Evolutionary conservation across 2,888 invertebrate genomes (phyloP), one percentile per base, ranked within the genome.

Genomic region (Crossocerus cetratus): DNA sequence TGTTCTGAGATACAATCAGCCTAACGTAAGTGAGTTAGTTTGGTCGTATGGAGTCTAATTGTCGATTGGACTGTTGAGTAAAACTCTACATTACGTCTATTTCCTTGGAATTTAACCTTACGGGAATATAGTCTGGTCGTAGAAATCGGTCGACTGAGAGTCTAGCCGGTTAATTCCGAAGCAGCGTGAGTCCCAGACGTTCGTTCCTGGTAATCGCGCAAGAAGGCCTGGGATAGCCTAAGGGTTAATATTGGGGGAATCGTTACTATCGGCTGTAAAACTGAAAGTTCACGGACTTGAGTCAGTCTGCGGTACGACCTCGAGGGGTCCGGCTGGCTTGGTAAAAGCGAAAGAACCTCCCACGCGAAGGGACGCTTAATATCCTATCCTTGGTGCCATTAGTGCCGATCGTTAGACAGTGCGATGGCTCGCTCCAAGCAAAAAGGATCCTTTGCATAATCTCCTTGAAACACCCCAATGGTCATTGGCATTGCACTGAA

Each of bases 371-470:
- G 56, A 65, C 69, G 79, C 55, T 75, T 78, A 76, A 78, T 78
- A 78, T 62, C 62, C 76, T 76, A 63, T 55, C 68, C 68, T 61
- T 63, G 63, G 66, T 44, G 72, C 70, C 70, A 76, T 81, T 81
- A 81, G 81, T 62, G 78, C 81, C 72, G 81, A 80, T 80, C 72
- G 78, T 80, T 80, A 80, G 74, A 44, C 65, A 57, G 64, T 42
- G 68, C 53, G 56, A 69, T 78, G 65, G 73, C 65, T 70, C 65
- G 67, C 42, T 45, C 62, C 69, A 66, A 77, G 69, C 74, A 66
- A 66, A 65, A 73, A 76, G 64, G 77, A 73, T 68, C 76, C 66
- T 74, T 62, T 62, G 57, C 61, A 64, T 56, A 66, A 71, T 71
- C 57, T 61, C 65, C 66, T 58, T 55, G 21, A 49, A 32, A 32